These are phyloP conservation scores for Odobenus rosmarus DNA, from an alignment of 2,113 vertebrate species.

Conservation along the genomic window DNA sequence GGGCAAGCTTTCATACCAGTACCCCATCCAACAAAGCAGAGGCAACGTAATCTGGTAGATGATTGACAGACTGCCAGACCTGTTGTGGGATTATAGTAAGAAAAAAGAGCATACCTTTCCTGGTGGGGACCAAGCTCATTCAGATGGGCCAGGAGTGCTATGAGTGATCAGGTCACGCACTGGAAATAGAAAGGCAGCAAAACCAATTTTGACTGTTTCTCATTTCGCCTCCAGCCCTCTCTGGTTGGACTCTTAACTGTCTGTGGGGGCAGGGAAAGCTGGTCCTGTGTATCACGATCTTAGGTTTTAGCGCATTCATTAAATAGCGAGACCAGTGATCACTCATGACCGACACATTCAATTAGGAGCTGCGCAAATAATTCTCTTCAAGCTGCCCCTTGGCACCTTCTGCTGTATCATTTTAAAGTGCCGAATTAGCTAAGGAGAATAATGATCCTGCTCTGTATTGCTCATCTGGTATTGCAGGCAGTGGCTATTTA, in stretches of 20 bases:
- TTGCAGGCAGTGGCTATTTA: neutral
- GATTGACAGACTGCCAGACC: neutral
- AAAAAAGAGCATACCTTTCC: neutral
- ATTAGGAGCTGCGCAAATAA: slow-evolving; percentile 20
- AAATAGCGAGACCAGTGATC: neutral
- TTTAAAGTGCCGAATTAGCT: slow-evolving; percentile 14
- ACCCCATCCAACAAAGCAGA: neutral
- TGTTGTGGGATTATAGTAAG: neutral
- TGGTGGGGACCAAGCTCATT: neutral
- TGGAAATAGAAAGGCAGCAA: neutral
- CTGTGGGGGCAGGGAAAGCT: neutral
- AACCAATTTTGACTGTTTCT: neutral
- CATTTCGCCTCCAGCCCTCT: neutral
- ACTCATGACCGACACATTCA: slow-evolving; percentile 37
- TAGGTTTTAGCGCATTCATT: neutral
- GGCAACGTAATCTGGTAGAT: neutral
- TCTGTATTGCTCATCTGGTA: neutral
- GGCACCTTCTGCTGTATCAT: neutral
- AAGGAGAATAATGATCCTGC: neutral
- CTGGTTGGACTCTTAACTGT: neutral
- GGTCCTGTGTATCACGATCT: neutral
- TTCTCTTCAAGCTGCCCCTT: slow-evolving; percentile 13
- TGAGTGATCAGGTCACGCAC: accelerated
- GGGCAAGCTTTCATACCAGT: neutral
- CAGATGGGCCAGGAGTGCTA: neutral